These are phyloP conservation scores for Pomatorhinus ruficollis DNA, from an alignment of 2,113 vertebrate genomes.

Conservation along the genomic window DNA sequence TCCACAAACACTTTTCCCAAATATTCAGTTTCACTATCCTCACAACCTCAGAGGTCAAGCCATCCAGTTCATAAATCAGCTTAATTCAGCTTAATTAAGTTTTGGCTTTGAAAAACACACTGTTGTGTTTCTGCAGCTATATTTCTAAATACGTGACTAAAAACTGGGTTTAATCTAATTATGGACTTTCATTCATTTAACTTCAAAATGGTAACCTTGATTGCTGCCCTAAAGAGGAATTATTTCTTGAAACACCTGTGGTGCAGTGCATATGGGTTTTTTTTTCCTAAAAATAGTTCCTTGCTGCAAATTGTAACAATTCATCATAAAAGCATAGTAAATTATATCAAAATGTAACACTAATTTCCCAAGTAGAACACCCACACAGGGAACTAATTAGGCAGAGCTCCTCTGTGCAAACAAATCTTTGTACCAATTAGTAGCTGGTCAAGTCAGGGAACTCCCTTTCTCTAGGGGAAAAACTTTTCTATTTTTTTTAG, in stretches of 20 bases:
- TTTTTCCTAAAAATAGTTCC: not conserved
- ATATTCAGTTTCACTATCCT: not conserved
- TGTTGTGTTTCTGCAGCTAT: not conserved
- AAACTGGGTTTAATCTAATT: not conserved
- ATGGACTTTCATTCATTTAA: not conserved
- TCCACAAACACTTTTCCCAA: not conserved
- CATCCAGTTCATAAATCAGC: not conserved
- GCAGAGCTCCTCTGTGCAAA: slow-evolving; percentile 32
- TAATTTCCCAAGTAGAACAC: slow-evolving; percentile 45
- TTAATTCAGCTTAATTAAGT: not conserved
- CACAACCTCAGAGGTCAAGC: not conserved
- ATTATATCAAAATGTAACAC: slow-evolving; percentile 31
- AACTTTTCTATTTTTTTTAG: not conserved
- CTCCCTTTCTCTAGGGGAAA: slow-evolving; percentile 15
- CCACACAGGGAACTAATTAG: slow-evolving; percentile 50
- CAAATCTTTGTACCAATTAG: slow-evolving; percentile 44
- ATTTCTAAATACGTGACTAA: not conserved
- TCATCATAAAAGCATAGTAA: not conserved
- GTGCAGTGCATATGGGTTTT: not conserved
- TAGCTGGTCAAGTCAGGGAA: slow-evolving; percentile 26
- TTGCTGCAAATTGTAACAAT: not conserved
- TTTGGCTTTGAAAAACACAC: not conserved
- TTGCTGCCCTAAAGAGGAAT: not conserved
- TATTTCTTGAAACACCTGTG: not conserved
- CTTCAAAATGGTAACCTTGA: not conserved